Percentiles rank a stretch among this genome's conserved stretches.
These are phyloP conservation scores for Pentalonia nigronervosa DNA, from an alignment of 1,140 invertebrate genomes.

Conservation along the genomic window DNA sequence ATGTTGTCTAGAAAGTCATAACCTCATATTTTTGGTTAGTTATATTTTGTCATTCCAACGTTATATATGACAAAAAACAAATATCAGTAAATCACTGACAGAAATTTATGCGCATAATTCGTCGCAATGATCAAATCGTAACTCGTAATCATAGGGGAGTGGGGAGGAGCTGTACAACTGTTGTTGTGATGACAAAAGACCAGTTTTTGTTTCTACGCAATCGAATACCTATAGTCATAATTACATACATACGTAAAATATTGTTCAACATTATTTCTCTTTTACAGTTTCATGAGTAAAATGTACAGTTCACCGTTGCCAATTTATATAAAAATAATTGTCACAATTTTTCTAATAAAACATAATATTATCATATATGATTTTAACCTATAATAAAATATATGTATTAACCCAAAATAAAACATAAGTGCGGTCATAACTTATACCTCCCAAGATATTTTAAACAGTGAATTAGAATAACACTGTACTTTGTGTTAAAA, in stretches of 20 bases:
- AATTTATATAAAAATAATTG: neutral
- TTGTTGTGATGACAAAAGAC: neutral
- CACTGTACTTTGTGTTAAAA: neutral
- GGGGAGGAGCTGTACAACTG: neutral
- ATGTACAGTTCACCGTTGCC: neutral
- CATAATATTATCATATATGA: too few species aligned
- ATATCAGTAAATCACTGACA: too few species aligned
- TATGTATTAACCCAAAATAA: neutral
- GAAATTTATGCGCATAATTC: neutral
- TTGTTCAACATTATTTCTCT: neutral
- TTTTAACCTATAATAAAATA: too few species aligned
- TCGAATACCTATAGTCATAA: neutral
- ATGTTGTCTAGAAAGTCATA: too few species aligned
- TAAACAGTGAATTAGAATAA: neutral
- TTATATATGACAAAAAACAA: too few species aligned
- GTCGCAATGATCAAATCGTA: neutral
- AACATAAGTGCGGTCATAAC: neutral
- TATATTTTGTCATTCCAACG: too few species aligned
- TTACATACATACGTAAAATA: neutral
- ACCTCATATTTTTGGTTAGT: too few species aligned
- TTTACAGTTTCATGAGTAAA: neutral
- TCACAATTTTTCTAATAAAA: neutral
- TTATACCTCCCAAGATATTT: neutral
- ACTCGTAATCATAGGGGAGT: neutral
- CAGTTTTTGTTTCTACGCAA: neutral